These are phyloP conservation scores for Ptilodon capucinus DNA, from an alignment of 2,888 invertebrate species.

Conservation along the genomic window DNA sequence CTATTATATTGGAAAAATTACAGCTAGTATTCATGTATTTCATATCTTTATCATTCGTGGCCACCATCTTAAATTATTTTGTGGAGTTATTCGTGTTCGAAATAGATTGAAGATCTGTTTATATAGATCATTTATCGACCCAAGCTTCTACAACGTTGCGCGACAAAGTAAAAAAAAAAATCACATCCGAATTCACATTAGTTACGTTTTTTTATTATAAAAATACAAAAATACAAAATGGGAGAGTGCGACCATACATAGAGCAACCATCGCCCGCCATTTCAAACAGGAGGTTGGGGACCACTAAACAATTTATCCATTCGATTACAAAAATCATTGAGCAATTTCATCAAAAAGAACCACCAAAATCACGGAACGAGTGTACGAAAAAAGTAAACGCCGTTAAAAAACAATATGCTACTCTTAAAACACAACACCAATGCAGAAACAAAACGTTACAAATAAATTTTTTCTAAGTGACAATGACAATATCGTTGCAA, in stretches of 20 bases:
- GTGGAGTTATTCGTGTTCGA: not conserved
- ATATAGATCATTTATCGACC: constrained; percentile 36
- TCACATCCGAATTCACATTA: constrained; percentile 75
- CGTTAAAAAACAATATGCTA: constrained; percentile 35
- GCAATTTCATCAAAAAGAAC: constrained; percentile 73
- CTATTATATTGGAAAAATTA: too few relatives aligned
- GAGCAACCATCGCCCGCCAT: constrained; percentile 65
- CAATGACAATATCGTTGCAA: constrained; percentile 46
- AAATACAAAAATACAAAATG: constrained; percentile 83
- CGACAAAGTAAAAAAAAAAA: constrained; percentile 72
- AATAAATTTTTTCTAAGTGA: constrained; percentile 50
- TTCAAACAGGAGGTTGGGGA: constrained; percentile 67
- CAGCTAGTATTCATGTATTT: too few relatives aligned
- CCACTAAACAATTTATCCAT: constrained; percentile 60
- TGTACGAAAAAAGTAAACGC: constrained; percentile 47
- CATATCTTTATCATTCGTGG: not conserved
- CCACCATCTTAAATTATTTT: not conserved
- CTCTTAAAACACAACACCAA: constrained; percentile 36
- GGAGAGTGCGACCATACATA: constrained; percentile 72
- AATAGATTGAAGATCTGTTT: constrained; percentile 45
- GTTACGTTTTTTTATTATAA: constrained; percentile 77
- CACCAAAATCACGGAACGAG: constrained; percentile 49
- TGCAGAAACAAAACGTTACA: constrained; percentile 41
- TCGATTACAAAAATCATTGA: constrained; percentile 63
- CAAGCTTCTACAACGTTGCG: constrained; percentile 68